Percentiles rank a stretch among this genome's conserved stretches.
phyloP scores from a whole-genome alignment of 1,140 invertebrate genomes.

The Anagrus nilaparvatae region DNA sequence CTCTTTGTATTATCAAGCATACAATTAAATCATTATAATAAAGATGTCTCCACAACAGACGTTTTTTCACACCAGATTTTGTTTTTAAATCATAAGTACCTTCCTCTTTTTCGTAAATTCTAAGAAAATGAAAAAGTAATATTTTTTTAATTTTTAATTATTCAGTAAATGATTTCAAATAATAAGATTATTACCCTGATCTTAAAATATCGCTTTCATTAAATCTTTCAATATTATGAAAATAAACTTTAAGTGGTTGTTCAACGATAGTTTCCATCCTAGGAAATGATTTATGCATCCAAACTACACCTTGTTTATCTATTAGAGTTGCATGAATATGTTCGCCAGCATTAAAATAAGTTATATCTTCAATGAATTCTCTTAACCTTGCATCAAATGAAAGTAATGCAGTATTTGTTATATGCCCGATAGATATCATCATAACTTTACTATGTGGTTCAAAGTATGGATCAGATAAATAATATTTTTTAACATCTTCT shows the following conservation, averaged over 20 bases:
- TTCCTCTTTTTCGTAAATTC: conserved; percentile 28
- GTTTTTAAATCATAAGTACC: conserved; percentile 25
- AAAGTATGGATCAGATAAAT: conserved; percentile 37
- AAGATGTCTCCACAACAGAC: conserved; percentile 48
- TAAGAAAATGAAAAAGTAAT: conserved; percentile 6
- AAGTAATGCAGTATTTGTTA: conserved; percentile 31
- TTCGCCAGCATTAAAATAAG: conserved; percentile 34
- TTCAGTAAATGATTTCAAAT: too few relatives aligned
- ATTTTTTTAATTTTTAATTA: too few relatives aligned
- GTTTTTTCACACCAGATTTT: conserved; percentile 26
- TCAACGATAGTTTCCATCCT: conserved; percentile 32
- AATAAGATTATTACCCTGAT: conserved; percentile 5
- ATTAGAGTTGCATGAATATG: conserved; percentile 30
- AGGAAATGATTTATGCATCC: conserved; percentile 39
- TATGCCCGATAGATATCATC: conserved; percentile 32
- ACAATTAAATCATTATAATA: conserved; percentile 47
- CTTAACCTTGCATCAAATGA: conserved; percentile 32
- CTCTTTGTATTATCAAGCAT: conserved; percentile 42
- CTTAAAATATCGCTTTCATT: conserved; percentile 19
- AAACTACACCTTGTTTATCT: conserved; percentile 34
- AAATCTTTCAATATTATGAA: conserved; percentile 36
- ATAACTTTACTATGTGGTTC: conserved; percentile 37
- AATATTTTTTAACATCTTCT: conserved; percentile 31
- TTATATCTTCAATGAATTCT: conserved; percentile 37
- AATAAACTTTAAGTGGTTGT: conserved; percentile 35